Conservation (phyloP, 2,113 vertebrate species). For the Podarcis cretensis region DNA sequence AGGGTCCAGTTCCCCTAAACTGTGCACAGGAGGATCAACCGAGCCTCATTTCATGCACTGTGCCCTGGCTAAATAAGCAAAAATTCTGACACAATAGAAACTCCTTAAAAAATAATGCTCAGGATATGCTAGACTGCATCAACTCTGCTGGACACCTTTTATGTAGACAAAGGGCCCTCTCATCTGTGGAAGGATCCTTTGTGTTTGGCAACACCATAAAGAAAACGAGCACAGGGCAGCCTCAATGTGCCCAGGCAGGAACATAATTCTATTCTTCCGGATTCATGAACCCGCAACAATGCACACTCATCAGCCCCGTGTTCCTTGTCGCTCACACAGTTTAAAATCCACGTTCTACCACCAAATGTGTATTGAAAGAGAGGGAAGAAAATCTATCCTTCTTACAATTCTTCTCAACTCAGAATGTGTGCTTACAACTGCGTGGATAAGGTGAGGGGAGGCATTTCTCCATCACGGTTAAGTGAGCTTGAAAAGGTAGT, state of each 20-base stretch:
- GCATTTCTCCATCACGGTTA: neutral
- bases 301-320: neutral
- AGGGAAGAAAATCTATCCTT: neutral
- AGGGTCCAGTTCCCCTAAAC: neutral
- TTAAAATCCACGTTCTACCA: neutral
- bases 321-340: neutral
- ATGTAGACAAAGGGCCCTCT: neutral
- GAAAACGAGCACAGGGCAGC: neutral
- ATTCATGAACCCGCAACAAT: neutral
- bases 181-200: constrained; percentile 1
- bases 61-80: constrained; percentile 9
- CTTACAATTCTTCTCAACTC: neutral
- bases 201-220: neutral
- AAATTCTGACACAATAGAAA: neutral
- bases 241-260: neutral
- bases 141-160: neutral
- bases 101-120: constrained; percentile 12
- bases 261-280: neutral
- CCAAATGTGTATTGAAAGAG: neutral
- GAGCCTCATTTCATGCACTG: neutral
- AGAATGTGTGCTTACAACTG: neutral
- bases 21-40: neutral
- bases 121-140: neutral
- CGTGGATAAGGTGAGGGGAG: neutral
- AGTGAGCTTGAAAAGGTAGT: neutral